Conservation (phyloP, 30 jellyfish, hydroid and myxozoan genomes). For the Kudoa iwatai region DNA sequence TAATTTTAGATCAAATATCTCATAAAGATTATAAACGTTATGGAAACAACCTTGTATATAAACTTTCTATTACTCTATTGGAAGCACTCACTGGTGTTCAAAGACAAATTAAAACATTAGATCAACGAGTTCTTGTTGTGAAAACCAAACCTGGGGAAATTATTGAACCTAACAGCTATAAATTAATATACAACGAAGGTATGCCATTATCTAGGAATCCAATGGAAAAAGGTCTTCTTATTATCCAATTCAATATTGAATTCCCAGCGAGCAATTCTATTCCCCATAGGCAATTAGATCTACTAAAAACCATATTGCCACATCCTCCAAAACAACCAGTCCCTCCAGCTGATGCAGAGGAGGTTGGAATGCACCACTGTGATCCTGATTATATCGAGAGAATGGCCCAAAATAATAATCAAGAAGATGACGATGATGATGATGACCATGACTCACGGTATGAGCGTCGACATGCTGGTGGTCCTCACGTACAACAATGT, state of each 20-base stretch:
- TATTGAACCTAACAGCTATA: slow-evolving; percentile 24
- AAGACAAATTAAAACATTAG: slow-evolving; percentile 15
- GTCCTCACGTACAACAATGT: no score
- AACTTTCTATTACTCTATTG: slow-evolving; percentile 16
- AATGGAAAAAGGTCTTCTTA: slow-evolving; percentile 11
- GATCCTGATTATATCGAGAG: no score
- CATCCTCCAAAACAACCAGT: no score
- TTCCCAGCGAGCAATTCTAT: no score
- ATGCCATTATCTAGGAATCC: slow-evolving; percentile 25
- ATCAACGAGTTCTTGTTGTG: slow-evolving; percentile 11
- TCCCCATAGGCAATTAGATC: no score
- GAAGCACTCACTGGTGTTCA: slow-evolving; percentile 57
- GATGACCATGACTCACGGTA: no score
- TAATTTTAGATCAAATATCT: slow-evolving; percentile 41
- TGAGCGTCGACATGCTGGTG: no score
- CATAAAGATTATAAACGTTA: slow-evolving; percentile 17
- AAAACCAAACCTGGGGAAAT: slow-evolving; percentile 47
- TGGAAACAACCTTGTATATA: slow-evolving; percentile 12
- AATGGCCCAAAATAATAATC: no score
- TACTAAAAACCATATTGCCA: no score
- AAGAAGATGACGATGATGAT: no score
- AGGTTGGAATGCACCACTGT: no score
- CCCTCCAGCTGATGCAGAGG: no score
- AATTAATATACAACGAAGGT: slow-evolving; percentile 34
- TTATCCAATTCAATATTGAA: slow-evolving; percentile 21